phyloP scores from a whole-genome alignment of 2,113 vertebrate genomes.

The Strigops habroptila region DNA sequence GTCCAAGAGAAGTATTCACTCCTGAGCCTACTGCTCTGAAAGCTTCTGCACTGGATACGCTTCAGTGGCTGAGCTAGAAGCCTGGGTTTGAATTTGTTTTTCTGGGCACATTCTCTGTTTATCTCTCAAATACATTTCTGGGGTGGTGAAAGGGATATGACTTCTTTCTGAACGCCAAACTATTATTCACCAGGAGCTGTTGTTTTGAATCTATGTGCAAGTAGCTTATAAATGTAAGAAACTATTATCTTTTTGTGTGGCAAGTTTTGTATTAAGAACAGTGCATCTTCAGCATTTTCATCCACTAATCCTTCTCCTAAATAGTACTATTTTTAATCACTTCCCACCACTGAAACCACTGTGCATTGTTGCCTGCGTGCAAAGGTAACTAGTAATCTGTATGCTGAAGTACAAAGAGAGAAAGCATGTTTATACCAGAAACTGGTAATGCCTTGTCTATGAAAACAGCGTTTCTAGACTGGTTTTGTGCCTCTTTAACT shows the following conservation, averaged over 20 bases:
- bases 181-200: not conserved
- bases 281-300: not conserved
- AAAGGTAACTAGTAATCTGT: not conserved
- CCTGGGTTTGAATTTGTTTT: not conserved
- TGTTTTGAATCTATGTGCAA: not conserved
- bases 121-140: not conserved
- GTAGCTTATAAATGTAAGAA: not conserved
- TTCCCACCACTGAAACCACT: not conserved
- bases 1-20: not conserved
- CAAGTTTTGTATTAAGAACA: not conserved
- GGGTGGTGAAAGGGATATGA: not conserved
- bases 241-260: not conserved
- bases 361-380: not conserved
- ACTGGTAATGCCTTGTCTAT: not conserved
- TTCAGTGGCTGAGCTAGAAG: not conserved
- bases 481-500: not conserved
- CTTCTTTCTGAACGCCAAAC: not conserved
- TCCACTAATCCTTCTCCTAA: not conserved
- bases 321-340: not conserved
- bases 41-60: not conserved
- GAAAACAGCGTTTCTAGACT: not conserved
- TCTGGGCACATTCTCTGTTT: not conserved
- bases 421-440: not conserved
- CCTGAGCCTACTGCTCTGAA: not conserved
- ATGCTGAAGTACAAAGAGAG: not conserved